These are phyloP conservation scores for Agriopis marginaria DNA, from an alignment of 2,888 invertebrate species.

Conservation along the genomic window DNA sequence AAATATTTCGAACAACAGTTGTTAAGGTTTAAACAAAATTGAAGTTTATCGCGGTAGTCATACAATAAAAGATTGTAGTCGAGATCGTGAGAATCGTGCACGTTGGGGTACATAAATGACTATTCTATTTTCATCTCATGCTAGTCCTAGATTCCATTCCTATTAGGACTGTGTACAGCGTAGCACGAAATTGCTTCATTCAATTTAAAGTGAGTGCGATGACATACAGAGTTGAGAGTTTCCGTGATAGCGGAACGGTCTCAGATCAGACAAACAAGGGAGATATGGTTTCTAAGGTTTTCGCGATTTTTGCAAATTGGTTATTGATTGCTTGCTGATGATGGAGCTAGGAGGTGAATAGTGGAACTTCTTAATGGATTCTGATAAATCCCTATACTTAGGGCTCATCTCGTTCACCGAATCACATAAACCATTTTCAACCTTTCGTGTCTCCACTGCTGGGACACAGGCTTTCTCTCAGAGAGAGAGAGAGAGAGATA, in stretches of 20 bases:
- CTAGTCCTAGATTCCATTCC: slow-evolving; percentile 44
- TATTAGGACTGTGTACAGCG: slow-evolving; percentile 43
- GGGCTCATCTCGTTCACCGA: too few species aligned
- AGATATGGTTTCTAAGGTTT: too few species aligned
- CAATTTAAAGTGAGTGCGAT: slow-evolving; percentile 50
- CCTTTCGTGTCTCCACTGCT: too few species aligned
- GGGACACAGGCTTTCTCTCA: too few species aligned
- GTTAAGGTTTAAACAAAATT: not conserved
- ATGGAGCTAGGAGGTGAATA: too few species aligned
- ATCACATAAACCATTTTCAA: too few species aligned
- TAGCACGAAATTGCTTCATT: slow-evolving; percentile 51
- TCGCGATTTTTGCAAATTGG: too few species aligned
- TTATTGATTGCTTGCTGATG: too few species aligned
- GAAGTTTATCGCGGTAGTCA: slow-evolving; percentile 15
- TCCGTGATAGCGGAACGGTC: slow-evolving; percentile 14
- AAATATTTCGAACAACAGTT: not conserved
- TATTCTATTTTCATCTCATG: slow-evolving; percentile 45
- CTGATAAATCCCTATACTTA: too few species aligned
- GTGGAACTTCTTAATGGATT: too few species aligned
- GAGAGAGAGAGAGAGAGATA: too few species aligned
- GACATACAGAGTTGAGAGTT: slow-evolving; percentile 28
- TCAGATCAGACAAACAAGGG: not conserved
- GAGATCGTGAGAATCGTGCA: slow-evolving; percentile 44
- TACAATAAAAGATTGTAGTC: slow-evolving; percentile 33
- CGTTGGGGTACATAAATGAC: slow-evolving; percentile 45